A percentile compares a stretch with the other conserved stretches of the same genome.
Conservation (phyloP, 2,888 invertebrate genomes). For the Periphyllus acericola region DNA sequence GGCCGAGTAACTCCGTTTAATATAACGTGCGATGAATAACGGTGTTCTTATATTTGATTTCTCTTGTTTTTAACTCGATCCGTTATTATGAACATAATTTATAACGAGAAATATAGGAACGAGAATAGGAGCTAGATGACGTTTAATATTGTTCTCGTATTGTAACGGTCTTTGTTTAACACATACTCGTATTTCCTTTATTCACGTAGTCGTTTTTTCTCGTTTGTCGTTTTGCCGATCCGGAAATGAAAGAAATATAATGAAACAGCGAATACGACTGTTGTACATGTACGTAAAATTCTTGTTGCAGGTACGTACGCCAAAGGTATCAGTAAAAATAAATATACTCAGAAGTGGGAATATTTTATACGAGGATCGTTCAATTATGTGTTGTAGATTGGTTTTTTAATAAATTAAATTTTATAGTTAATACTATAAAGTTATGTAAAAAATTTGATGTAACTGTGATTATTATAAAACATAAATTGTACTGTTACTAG, state of each 20-base stretch:
- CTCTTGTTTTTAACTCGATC: not conserved
- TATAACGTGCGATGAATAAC: not conserved
- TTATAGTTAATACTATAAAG: too few relatives aligned
- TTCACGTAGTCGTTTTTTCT: conserved; percentile 19
- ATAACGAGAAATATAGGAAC: not conserved
- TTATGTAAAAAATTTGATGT: too few relatives aligned
- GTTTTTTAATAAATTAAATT: too few relatives aligned
- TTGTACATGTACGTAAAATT: not conserved
- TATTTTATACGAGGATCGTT: not conserved
- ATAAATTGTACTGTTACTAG: too few relatives aligned
- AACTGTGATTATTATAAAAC: too few relatives aligned
- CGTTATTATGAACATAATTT: not conserved
- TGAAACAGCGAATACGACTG: not conserved
- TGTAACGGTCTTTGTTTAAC: not conserved
- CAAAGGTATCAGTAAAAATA: not conserved
- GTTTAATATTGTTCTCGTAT: not conserved
- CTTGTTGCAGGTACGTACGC: not conserved
- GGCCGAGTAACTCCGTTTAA: not conserved
- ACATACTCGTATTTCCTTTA: not conserved
- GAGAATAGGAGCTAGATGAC: not conserved
- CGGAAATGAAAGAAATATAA: conserved; percentile 34
- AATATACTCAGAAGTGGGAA: not conserved
- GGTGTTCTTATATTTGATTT: not conserved
- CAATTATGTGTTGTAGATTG: too few relatives aligned
- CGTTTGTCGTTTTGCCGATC: not conserved